Conservation (phyloP, 2,797 vertebrate genomes). For the Typhlichthys eigenmanni region DNA sequence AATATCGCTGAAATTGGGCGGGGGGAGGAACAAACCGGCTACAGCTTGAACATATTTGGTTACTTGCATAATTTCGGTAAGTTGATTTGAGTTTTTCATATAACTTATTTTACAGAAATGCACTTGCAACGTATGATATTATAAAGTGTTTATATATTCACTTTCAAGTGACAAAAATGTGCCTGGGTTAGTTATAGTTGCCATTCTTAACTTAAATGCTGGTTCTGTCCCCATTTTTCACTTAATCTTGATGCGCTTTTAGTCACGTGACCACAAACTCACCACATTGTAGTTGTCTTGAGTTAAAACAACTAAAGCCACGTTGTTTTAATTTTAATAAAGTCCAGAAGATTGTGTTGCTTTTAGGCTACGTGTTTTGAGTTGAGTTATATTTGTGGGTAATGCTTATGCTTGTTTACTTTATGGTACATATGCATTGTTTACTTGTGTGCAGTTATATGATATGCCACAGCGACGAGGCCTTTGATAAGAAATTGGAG, state of each 20-base stretch:
- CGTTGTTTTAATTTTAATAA: no score
- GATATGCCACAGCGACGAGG: no score
- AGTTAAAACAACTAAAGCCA: fast-evolving
- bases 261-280: constrained; percentile 25
- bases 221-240: not conserved
- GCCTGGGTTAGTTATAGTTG: no score
- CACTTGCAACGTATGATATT: no score
- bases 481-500: no score
- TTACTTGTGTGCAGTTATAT: no score
- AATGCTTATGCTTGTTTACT: not conserved
- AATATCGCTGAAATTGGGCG: constrained; percentile 8
- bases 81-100: constrained; percentile 18
- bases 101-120: not conserved
- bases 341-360: not conserved
- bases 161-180: not conserved
- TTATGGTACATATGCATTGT: no score
- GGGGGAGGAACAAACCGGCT: constrained; percentile 3
- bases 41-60: constrained; percentile 4
- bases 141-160: not conserved
- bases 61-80: constrained; percentile 41
- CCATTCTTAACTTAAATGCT: not conserved
- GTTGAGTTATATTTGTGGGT: not conserved
- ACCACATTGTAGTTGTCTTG: not conserved
- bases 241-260: not conserved
- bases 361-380: not conserved